Evolutionary conservation across 2,888 invertebrate genomes (phyloP).

Genomic region (Agonopterix arenella): DNA sequence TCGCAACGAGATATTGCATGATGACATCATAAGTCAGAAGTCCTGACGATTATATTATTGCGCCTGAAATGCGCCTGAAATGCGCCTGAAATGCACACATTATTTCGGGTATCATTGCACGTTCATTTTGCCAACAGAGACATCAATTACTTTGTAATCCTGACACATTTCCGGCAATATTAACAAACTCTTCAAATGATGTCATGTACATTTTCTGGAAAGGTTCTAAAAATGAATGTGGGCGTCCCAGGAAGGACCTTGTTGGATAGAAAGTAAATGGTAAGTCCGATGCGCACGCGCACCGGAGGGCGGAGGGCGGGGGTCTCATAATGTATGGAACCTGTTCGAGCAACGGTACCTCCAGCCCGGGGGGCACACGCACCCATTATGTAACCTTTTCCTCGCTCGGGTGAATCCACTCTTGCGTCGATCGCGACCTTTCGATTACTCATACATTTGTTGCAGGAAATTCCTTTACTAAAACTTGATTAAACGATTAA

Average conservation of each 20-base stretch:
- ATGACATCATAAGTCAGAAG: no score
- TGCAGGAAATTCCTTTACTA: background rate
- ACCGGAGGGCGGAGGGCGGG: conserved; percentile 16
- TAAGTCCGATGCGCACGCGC: conserved; percentile 43
- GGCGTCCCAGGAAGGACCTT: conserved; percentile 57
- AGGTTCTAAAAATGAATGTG: conserved; percentile 12
- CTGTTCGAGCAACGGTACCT: conserved; percentile 71
- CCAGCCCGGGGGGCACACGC: conserved; percentile 54
- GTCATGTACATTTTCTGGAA: background rate
- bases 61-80: no score
- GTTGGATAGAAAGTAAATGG: conserved; percentile 73
- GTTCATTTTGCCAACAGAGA: no score
- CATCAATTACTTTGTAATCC: no score
- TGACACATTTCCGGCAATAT: background rate
- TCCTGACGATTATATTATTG: no score
- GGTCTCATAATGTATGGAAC: conserved; percentile 43
- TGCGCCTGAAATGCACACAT: no score
- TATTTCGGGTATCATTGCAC: no score
- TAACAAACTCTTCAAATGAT: background rate
- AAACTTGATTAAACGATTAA: no score
- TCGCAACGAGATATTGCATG: no score
- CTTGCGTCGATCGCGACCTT: conserved; percentile 9
- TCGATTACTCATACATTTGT: conserved; percentile 8
- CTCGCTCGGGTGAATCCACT: conserved; percentile 45
- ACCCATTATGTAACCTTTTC: conserved; percentile 72